phyloP scores from a whole-genome alignment of 2,113 vertebrate genomes.

The Megaptera novaeangliae region DNA sequence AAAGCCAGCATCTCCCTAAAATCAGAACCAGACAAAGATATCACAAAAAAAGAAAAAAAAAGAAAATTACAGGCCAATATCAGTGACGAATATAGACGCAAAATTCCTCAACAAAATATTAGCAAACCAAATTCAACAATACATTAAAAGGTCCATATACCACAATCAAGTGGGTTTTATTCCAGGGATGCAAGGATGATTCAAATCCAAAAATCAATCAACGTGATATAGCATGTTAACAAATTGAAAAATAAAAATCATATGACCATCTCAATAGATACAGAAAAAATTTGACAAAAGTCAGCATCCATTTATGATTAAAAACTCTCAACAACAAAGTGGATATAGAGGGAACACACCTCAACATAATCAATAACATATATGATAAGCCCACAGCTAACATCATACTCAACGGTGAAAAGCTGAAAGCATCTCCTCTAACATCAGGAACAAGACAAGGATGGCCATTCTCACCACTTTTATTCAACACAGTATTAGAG shows the following conservation, averaged over 20 bases:
- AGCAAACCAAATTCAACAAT: neutral
- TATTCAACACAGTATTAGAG: neutral
- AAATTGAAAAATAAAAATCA: neutral
- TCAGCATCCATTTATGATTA: neutral
- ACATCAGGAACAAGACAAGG: neutral
- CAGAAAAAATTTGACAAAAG: neutral
- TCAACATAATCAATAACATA: neutral
- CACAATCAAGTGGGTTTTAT: neutral
- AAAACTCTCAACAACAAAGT: neutral
- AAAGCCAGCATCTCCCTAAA: neutral
- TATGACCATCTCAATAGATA: neutral
- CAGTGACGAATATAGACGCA: neutral
- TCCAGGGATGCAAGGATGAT: neutral
- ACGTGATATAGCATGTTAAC: neutral
- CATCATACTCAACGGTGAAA: neutral
- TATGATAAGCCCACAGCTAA: neutral
- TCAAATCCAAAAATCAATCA: neutral
- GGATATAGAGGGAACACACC: neutral
- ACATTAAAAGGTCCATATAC: neutral
- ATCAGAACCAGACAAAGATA: neutral
- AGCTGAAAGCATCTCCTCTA: neutral
- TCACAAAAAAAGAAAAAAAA: neutral
- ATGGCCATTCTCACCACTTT: neutral
- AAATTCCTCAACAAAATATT: neutral
- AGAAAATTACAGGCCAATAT: neutral